These are phyloP conservation scores for Lytechinus pictus DNA, from an alignment of 35 echinoderm and acorn worm species.

Conservation along the genomic window DNA sequence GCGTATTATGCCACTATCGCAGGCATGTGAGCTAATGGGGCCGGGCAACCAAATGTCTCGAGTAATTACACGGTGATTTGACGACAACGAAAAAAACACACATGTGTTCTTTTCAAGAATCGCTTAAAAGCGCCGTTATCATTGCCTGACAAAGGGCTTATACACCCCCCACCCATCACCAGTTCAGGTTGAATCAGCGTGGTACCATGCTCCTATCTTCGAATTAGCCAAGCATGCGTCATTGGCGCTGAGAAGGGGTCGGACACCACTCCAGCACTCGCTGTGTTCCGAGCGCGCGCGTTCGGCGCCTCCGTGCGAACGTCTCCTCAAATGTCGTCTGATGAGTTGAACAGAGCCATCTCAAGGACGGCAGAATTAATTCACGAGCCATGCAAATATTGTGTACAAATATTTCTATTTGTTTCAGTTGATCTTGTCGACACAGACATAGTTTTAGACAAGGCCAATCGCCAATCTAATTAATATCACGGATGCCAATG, in stretches of 20 bases:
- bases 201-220: not conserved
- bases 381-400: not conserved
- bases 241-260: not conserved
- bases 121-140: not conserved
- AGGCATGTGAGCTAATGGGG: slow-evolving; percentile 10
- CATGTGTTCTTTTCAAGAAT: slow-evolving; percentile 16
- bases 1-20: slow-evolving; percentile 9
- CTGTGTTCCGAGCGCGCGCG: not conserved
- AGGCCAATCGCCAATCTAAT: not conserved
- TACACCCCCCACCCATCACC: not conserved
- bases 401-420: slow-evolving; percentile 15
- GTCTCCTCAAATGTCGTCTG: not conserved
- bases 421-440: not conserved
- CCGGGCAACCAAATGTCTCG: slow-evolving; percentile 19
- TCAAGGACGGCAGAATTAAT: not conserved
- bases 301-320: not conserved
- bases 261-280: not conserved
- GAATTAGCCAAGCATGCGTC: not conserved
- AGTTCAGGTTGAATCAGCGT: not conserved
- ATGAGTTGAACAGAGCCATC: slow-evolving; percentile 1
- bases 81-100: not conserved
- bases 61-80: slow-evolving; percentile 35
- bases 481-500: not conserved
- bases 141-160: not conserved
- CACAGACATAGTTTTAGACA: not conserved